Evolutionary conservation across 2,113 vertebrate species (phyloP).

Genomic region (Progne subis): DNA sequence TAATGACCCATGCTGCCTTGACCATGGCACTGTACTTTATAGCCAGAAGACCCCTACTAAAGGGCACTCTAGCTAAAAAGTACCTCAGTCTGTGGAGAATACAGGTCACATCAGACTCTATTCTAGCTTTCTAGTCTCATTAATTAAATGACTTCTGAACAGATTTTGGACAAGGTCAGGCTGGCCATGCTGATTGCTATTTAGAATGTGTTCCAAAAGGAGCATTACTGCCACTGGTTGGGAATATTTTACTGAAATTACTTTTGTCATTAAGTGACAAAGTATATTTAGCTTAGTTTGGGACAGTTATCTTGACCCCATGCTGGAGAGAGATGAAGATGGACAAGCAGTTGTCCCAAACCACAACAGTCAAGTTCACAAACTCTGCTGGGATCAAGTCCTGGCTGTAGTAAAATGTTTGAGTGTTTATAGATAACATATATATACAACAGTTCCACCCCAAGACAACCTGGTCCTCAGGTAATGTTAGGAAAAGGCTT

Average conservation of each 20-base stretch:
- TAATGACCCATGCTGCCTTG: neutral
- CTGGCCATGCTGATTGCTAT: neutral
- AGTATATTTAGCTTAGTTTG: neutral
- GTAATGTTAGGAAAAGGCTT: neutral
- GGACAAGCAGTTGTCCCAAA: neutral
- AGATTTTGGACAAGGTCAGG: slow-evolving; percentile 4
- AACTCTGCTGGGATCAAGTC: neutral
- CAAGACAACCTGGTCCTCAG: neutral
- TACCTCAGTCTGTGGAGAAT: neutral
- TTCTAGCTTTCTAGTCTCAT: neutral
- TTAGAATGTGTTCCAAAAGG: slow-evolving; percentile 30
- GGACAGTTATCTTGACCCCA: neutral
- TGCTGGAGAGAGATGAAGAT: neutral
- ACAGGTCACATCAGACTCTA: neutral
- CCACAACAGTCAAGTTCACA: neutral
- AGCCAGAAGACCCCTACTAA: neutral
- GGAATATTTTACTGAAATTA: neutral
- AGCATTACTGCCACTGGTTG: neutral
- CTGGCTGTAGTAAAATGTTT: neutral
- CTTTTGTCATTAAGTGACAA: neutral
- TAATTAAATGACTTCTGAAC: neutral
- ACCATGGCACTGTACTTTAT: neutral
- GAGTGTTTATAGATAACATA: neutral
- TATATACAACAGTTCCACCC: neutral
- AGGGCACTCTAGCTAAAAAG: neutral